Base-by-base conservation (phyloP, 2,113 vertebrate species). In the Meriones unguiculatus region DNA sequence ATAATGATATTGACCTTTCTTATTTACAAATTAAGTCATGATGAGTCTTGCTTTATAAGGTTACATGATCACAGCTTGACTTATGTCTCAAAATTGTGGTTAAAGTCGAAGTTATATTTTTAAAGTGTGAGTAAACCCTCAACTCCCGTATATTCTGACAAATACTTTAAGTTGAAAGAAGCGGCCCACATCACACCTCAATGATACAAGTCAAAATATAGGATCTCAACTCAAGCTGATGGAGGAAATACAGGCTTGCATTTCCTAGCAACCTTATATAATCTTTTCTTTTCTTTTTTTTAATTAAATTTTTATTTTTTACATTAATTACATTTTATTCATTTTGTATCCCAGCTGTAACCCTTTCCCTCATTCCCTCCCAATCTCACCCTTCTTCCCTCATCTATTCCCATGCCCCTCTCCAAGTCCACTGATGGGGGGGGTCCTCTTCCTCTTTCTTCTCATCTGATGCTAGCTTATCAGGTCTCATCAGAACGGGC, bases 141-240 rank as follows among this genome's bases (percentile, higher is more conserved):
- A 78, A 89, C 78, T 90, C 38, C 57, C 82, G 70, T 41, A 87
- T 87, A 87, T 93, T 97, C 95, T 82, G 75, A 95, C 73, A 95
- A 96, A 94, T 80, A 94, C 50, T 22, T 95, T 30, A 92, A 90
- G 87, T 69, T 69, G 77, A 94, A 96, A 89, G 54, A 93, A 96
- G 41, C 88, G 30, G 11, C 54, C 28, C 62, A 91, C 52, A 96
- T 92, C 72, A 94, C n/a, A 91, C 70, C 70, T 94, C 87, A 87
- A 81, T 87, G 82, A 89, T 78, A 1, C 77, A 97, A 94, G 87
- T 87, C 70, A 94, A 97, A 98, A 97, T 87, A 96, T 9, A 93
- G 84, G 52, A 84, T 91, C 64, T 95, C 95, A 96, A 91, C 69
- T 91, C 38, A 89, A 94, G 62, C 59, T 85, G 41, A 96, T 93